A percentile compares a stretch with the other conserved stretches of the same genome.
phyloP scores from a whole-genome alignment of 1,140 invertebrate species.

The Tetramorium simillimum region DNA sequence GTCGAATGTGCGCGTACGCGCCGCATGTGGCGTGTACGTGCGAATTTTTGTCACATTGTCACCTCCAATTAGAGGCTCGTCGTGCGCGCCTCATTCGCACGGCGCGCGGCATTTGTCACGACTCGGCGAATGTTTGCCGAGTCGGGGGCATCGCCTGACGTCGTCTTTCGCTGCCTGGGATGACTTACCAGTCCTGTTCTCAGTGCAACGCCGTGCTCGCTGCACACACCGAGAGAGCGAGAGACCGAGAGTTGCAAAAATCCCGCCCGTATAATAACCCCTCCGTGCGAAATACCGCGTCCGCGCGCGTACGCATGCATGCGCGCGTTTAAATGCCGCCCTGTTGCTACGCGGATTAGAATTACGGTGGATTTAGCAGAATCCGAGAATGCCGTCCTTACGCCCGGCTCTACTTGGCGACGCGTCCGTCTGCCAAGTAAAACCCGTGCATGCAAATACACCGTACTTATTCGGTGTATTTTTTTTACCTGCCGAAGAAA shows the following conservation, averaged over 20 bases:
- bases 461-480: neutral
- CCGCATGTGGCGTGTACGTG: neutral
- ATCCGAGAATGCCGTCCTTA: conserved; percentile 15
- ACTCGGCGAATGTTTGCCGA: conserved; percentile 12
- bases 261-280: conserved; percentile 7
- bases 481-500: neutral
- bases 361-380: conserved; percentile 35
- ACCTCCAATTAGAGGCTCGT: conserved; percentile 25
- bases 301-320: no score
- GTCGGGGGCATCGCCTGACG: conserved; percentile 25
- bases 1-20: neutral
- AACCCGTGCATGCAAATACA: neutral
- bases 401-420: neutral
- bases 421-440: neutral
- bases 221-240: neutral
- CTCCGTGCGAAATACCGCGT: neutral
- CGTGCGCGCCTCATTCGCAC: conserved; percentile 15
- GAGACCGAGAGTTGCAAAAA: conserved; percentile 31
- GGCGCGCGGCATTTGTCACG: conserved; percentile 33
- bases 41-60: conserved; percentile 37
- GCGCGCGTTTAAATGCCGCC: conserved; percentile 15
- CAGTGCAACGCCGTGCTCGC: neutral
- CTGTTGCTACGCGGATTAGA: conserved; percentile 52
- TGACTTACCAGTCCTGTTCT: conserved; percentile 42
- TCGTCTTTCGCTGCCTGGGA: conserved; percentile 21